A percentile compares a stretch with the other conserved stretches of the same genome.
Conservation (phyloP, 2,113 vertebrate species). For the Notarius quadriscutis region DNA sequence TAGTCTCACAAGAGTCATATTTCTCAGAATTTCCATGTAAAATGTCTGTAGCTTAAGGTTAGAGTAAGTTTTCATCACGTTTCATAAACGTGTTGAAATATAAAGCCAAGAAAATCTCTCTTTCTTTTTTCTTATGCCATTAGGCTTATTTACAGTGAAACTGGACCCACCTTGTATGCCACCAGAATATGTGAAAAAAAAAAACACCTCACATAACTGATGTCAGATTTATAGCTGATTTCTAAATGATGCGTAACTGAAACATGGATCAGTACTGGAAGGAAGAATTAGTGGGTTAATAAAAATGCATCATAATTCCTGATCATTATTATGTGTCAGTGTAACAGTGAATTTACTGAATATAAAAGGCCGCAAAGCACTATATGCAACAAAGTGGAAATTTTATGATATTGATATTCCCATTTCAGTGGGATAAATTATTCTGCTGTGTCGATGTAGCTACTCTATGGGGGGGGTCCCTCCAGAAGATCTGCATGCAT, state of each 20-base stretch:
- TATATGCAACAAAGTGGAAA: conserved; percentile 10
- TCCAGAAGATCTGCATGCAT: background rate
- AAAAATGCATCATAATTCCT: background rate
- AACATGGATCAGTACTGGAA: background rate
- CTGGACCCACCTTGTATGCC: background rate
- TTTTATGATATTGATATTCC: conserved; percentile 3
- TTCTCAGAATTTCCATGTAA: background rate
- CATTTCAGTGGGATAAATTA: background rate
- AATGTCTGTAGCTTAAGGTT: background rate
- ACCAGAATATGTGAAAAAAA: background rate
- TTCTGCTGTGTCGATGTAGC: background rate
- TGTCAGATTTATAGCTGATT: background rate
- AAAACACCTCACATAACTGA: background rate
- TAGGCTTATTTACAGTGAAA: background rate
- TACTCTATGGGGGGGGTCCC: background rate
- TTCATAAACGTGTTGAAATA: background rate
- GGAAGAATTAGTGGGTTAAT: background rate
- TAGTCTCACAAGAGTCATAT: background rate
- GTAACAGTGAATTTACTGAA: background rate
- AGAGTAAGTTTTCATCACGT: background rate
- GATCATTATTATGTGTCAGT: background rate
- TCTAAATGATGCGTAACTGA: background rate
- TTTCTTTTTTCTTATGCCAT: background rate
- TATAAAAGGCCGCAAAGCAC: background rate
- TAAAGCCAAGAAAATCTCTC: background rate